Evolutionary conservation across 2,113 vertebrate species (phyloP), one percentile per base, ranked within the genome.

Genomic region (Percina caprodes): DNA sequence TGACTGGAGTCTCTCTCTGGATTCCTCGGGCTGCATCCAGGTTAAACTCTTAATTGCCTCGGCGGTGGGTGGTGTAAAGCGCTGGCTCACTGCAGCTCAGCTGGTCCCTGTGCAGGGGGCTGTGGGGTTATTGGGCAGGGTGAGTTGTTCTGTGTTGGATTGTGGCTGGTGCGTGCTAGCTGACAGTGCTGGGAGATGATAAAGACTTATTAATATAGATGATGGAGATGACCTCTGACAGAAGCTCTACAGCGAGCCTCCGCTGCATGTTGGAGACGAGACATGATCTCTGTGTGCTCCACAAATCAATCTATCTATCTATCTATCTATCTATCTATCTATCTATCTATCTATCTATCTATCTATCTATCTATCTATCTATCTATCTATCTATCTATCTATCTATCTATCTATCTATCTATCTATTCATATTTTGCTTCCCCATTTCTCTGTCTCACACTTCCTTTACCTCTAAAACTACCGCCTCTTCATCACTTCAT

Each of bases 171-270:
- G 66, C 26, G 45, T 69, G 82, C 61, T 51, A 74, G 72, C 72
- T 84, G 74, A 88, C 82, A 82, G 78, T 52, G 77, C 81, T 70
- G 78, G 52, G 75, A 80, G 74, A 85, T 85, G 82, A 91, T 90
- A 90, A 91, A 90, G 88, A 86, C 88, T 91, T 88, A 94, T 92
- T 92, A 92, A 93, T 92, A 91, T 82, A 92, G 89, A 92, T 94
- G 91, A 92, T 90, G 92, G 74, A 83, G 89, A 89, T 90, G 88
- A 88, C 90, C 92, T 87, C 83, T 92, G 90, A 89, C 89, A 91
- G 89, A 52, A 74, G 74, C 74, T 82, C 42, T 65, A 77, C 80
- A 83, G 86, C 14, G 1, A 56, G 72, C 54, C 71, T 58, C 49
- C 1, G n/a, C 33, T 79, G 11, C 69, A 69, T 8, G 35, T 80